Base-by-base conservation (phyloP, 1,140 invertebrate genomes). In the Lepidurus couesii region DNA sequence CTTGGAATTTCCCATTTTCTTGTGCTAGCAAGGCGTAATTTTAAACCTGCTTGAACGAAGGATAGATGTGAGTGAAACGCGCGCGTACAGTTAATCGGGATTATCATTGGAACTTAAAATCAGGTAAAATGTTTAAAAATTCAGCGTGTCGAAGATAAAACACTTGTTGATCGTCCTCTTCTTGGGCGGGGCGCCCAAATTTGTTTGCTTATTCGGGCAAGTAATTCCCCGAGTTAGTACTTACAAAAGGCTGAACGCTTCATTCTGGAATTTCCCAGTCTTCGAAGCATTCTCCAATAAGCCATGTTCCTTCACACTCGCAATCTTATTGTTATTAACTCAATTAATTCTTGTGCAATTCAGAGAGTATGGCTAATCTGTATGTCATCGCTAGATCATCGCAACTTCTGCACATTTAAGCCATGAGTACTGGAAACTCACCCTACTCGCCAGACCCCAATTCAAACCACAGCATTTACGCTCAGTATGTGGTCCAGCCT, bases 1-100 rank as follows among this genome's bases (percentile, higher is more conserved):
- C 34, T 65, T 65, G 53, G n/a, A 65, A 65, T 65, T 65, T 65
- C 53, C 53, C 53, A 65, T 65, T 65, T 65, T 65, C 53, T 65
- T 65, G 53, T 21, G 16, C 21, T 16, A 16, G 53, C 13, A 21
- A 65, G 53, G 53, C n/a, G 53, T 65, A 65, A 65, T 65, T 65
- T 65, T 65, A 65, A 21, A 65, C 53, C 53, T 65, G 8, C 53
- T 65, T 13, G 16, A 21, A 21, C 53, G 21, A 13, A 65, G 53
- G 53, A n/a, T 65, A 65, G 53, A n/a, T 65, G 53, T 65, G n/a
- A 34, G 34, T 21, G 7, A 65, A 65, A 65, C 21, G 16, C n/a
- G 9, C 6, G 53, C 53, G 6, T 16, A 16, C 7, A n/a, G 21
- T 65, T 65, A 7, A 13, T 4, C 9, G 53, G 16, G 8, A 13